Evolutionary conservation across 2,888 invertebrate genomes (phyloP), one percentile per base, ranked within the genome.

Genomic region (Netelia fuscicornis): DNA sequence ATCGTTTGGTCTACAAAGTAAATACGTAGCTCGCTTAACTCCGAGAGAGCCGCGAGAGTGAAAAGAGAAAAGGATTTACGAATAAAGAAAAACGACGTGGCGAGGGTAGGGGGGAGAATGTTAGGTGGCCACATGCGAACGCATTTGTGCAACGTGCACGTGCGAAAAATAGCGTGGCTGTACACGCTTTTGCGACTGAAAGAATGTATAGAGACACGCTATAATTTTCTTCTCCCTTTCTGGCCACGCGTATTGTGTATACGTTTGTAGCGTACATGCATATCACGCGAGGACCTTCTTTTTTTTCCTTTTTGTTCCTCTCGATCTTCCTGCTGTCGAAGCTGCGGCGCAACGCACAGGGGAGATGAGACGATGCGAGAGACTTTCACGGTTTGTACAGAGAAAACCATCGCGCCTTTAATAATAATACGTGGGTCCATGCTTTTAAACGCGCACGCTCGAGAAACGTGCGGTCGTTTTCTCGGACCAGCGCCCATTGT

Each of bases 351-450:
- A 58, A 20, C 1, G 20, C 58, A 10, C 56, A 5, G 20, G 8
- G 58, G 48, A 13, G 13, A 48, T 48, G 48, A 48, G 48, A 48
- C 13, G 13, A 48, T 8, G 20, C 20, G 74, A 56, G 62, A 68
- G 70, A 81, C 70, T 85, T 85, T 81, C 81, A 79, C 78, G 84
- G 70, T 85, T 68, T 75, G 74, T 56, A 70, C 74, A 67, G 65
- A 58, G 78, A 78, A 81, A 71, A 81, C n/a, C 81, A 68, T 81
- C 67, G 78, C 52, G 72, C 81, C 79, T 68, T 81, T 84, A 86
- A 81, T 86, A 84, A 88, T 86, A 83, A 86, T 58, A 65, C 52
- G 72, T 76, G 71, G 70, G 8, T 71, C 56, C 62, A 25, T 71
- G 71, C 76, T 72, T 72, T 84, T 64, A 68, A 78, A 58, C 67